Evolutionary conservation across 2,113 vertebrate species (phyloP), one percentile per base, ranked within the genome.

Genomic region (Cheirogaleus medius): DNA sequence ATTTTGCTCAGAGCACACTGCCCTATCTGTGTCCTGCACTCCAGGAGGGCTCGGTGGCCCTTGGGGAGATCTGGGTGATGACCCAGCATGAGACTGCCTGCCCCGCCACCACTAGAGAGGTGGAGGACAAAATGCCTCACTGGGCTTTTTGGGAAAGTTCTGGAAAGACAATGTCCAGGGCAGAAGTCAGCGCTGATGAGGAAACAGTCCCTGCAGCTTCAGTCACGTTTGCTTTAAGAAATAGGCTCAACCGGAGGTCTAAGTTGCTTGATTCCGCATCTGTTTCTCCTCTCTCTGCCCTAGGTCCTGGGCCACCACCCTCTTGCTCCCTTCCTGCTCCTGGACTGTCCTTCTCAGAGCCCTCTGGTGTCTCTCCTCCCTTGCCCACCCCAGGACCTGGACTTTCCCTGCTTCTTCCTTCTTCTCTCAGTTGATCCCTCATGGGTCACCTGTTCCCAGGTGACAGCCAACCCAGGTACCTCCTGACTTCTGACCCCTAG

Each of bases 151-250:
- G 73, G 12, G 87, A 83, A 71, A 76, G 73, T 91, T 76, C 44
- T 37, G 23, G 54, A 71, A 81, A 84, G 87, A 92, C 89, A 85
- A 87, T 63, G 2, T 83, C 44, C 14, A 83, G 60, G 73, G 74
- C 49, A 80, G 52, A 94, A 32, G 23, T 88, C 52, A 68, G 78
- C 78, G 78, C 32, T 54, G 82, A 71, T 29, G 18, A 76, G 78
- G 84, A 97, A 92, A 80, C 5, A 49, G 64, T 69, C 66, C 42
- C 17, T 71, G 44, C 23, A 77, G 11, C 88, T 94, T 88, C 44
- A 81, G 23, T 18, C 73, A 96, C 87, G 91, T 49, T 42, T n/a
- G 44, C 78, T 68, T 54, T 63, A 68, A 93, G 87, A 88, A 89
- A 86, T 18, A 83, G 58, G 21, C 42, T 52, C 47, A 58, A 47